Base-by-base conservation (phyloP, 2,888 invertebrate genomes). In the Cosmia pyralina region DNA sequence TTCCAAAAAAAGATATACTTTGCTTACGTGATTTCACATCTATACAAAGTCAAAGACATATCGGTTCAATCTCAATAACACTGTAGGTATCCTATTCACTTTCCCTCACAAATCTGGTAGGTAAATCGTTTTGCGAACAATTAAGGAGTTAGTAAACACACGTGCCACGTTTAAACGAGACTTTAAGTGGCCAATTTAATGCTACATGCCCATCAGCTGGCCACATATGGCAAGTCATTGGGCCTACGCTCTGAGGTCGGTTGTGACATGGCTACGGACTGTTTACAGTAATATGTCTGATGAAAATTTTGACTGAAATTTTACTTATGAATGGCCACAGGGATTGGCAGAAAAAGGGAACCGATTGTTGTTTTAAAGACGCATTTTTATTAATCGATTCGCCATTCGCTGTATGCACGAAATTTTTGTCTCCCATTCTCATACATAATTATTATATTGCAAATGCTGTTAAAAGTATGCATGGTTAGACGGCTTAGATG, bases 181-280 rank as follows among this genome's bases (percentile, higher is more conserved):
- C 72, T 85, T 85, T 88, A 93, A 90, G 90, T 92, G 89, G 92
- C 89, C 90, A 93, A 92, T 92, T 91, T 90, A 88, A 86, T 88
- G 86, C 86, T 81, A 85, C 88, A 86, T 90, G 93, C 91, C 92
- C 93, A 92, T 93, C 93, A 88, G 86, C 77, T 81, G 69, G 79
- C 92, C 92, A 69, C 87, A 89, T 93, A 93, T 88, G 94, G 95
- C 65, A 69, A 90, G 88, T 88, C 92, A 90, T 92, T 92, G 92
- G 83, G 93, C 95, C 96, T 92, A 95, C 95, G 93, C 94, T 80
- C 79, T 81, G 89, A 88, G 89, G 64, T 82, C 86, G 85, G 60
- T 83, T 88, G 87, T 81, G 86, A 77, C 88, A 86, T 77, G 69
- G 34, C 44, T 57, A 19, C 41, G 17, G 63, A 4, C 64, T 59